Percentiles rank a stretch among this genome's conserved stretches.
Evolutionary conservation across 2,113 vertebrate species (phyloP).

Genomic region (Cygnus atratus): DNA sequence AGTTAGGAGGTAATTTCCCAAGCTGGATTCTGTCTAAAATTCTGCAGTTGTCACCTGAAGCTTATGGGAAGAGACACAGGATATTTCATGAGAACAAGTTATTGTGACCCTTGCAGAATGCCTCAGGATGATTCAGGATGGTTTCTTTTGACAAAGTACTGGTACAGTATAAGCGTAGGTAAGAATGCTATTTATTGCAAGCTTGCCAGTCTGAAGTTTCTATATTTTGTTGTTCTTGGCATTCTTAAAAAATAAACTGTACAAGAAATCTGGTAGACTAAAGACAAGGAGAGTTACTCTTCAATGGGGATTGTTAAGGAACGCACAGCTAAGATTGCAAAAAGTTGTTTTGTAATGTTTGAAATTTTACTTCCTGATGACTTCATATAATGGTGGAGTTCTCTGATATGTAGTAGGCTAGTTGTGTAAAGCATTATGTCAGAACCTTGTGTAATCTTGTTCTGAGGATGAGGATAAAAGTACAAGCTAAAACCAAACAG

Average conservation of each 20-base stretch:
- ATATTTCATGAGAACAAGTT: slow-evolving; percentile 5
- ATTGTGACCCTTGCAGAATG: background rate
- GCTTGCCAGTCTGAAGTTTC: background rate
- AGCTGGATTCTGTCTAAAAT: slow-evolving; percentile 23
- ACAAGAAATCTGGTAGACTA: background rate
- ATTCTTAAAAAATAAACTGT: background rate
- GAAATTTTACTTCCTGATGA: background rate
- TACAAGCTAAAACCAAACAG: background rate
- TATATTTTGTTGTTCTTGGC: background rate
- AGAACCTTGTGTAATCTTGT: background rate
- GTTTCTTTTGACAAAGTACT: background rate
- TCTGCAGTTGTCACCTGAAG: slow-evolving; percentile 20
- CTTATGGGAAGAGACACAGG: background rate
- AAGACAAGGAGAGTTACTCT: background rate
- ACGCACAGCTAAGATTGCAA: background rate
- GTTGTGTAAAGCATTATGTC: background rate
- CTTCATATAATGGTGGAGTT: background rate
- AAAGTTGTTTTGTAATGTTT: background rate
- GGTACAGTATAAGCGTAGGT: background rate
- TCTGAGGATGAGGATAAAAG: background rate
- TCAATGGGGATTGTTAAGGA: background rate
- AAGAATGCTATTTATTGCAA: background rate
- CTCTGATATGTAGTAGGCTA: background rate
- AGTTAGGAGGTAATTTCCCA: slow-evolving; percentile 46
- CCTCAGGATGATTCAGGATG: background rate